Evolutionary conservation across 2,113 vertebrate species (phyloP), one percentile per base, ranked within the genome.

Genomic region (Chlorocebus sabaeus): DNA sequence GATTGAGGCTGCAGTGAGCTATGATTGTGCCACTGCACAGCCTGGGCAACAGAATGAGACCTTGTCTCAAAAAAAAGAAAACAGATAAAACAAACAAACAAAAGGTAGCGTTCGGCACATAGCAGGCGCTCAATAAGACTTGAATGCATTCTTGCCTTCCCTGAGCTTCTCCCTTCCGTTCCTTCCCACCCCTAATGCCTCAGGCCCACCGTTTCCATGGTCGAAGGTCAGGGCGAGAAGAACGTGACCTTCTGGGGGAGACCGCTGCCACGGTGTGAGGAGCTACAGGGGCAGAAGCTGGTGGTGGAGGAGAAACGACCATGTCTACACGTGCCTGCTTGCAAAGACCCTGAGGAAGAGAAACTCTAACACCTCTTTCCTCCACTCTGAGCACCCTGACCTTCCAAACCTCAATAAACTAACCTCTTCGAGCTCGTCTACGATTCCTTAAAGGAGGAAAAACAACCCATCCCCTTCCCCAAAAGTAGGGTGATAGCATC

Each of bases 211-310:
- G 7, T 98, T 78, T 90, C 96, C 40, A 4, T 38, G 17, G 90
- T 98, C 0, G 93, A 97, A 97, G 98, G 89, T n/a, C 81, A 96
- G 43, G 97, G 72, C 35, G 89, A 96, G 95, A 92, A 94, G 70
- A 98, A 98, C 0, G 57, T 98, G 79, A 97, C 89, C 57, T 98
- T 98, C 90, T 98, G 95, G 96, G 98, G 98, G 4, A 97, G 2
- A 3, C 97, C 98, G 3, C 23, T 0, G 0, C 3, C 92, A 38
- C 2, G 0, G 22, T 98, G 98, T 5, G 32, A 96, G 4, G 40
- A 4, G 22, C 92, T 98, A 27, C 83, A 98, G 16, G 97, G 96
- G 1, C 67, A 98, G 92, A 73, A 5, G 11, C 2, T 79, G 50
- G 27, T 96, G 75, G 95, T 98, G 94, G 95, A 95, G 55, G 98